Percentiles rank a stretch among this genome's conserved stretches.
These are phyloP conservation scores for Pristis pectinata DNA, from an alignment of 2,797 vertebrate species.

Conservation along the genomic window DNA sequence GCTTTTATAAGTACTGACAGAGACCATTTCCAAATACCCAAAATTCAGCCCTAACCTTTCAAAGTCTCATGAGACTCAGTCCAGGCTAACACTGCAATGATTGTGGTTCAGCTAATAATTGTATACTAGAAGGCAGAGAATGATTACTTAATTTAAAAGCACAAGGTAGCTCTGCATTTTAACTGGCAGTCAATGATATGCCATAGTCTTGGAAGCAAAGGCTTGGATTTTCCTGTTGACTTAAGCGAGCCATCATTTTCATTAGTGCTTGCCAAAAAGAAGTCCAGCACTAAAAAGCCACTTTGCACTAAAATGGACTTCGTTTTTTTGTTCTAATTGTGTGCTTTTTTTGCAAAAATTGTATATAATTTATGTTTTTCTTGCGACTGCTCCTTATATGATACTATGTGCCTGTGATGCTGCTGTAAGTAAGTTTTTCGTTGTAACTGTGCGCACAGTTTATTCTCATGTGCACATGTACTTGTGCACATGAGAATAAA, in stretches of 20 bases:
- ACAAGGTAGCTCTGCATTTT: neutral
- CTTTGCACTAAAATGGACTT: too few species aligned
- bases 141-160: neutral
- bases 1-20: neutral
- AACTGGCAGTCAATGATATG: neutral
- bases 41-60: neutral
- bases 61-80: neutral
- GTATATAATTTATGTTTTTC: too few species aligned
- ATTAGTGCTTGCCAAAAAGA: neutral
- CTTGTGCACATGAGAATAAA: too few species aligned
- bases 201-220: neutral
- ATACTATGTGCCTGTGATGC: too few species aligned
- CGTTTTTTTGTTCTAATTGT: too few species aligned
- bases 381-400: too few species aligned
- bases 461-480: too few species aligned
- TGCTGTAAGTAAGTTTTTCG: too few species aligned
- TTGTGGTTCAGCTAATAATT: neutral
- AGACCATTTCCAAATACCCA: neutral
- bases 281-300: too few species aligned
- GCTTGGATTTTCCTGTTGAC: neutral
- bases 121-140: neutral
- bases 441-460: too few species aligned
- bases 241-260: neutral
- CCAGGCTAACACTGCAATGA: neutral
- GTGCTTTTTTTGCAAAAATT: too few species aligned